A percentile compares a stretch with the other conserved stretches of the same genome.
phyloP scores from a whole-genome alignment of 2,797 vertebrate species.

The Schizopygopsis malacanthus region DNA sequence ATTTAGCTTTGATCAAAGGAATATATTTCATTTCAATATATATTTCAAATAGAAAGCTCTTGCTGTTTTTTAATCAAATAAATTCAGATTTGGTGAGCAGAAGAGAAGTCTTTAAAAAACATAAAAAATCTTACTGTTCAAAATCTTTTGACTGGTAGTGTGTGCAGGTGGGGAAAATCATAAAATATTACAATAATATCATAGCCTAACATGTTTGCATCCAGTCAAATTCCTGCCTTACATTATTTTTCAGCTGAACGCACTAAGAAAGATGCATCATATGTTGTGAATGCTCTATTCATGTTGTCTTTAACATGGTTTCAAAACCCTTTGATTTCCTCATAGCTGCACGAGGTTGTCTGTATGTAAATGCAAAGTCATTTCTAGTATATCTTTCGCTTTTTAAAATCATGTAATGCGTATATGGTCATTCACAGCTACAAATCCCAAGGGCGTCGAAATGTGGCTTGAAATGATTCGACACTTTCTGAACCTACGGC shows the following conservation, averaged over 20 bases:
- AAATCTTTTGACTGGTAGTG: no score
- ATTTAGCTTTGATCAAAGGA: not conserved
- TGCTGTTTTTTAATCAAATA: not conserved
- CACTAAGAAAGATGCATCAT: not conserved
- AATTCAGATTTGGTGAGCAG: not conserved
- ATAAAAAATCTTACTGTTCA: no score
- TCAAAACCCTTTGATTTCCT: slow-evolving; percentile 10
- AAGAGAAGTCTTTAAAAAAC: not conserved
- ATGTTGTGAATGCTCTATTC: not conserved
- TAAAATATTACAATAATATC: not conserved
- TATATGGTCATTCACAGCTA: slow-evolving; percentile 63
- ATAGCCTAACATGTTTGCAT: not conserved
- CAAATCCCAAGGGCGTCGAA: slow-evolving; percentile 43
- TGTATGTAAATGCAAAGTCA: slow-evolving; percentile 51
- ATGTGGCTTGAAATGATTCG: slow-evolving; percentile 27
- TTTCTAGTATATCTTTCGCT: slow-evolving; percentile 27
- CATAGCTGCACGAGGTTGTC: not conserved
- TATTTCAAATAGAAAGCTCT: not conserved
- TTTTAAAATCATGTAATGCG: slow-evolving; percentile 28
- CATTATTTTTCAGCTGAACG: not conserved
- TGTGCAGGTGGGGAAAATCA: not conserved
- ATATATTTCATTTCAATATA: not conserved
- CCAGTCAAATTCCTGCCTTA: not conserved
- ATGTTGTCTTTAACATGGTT: not conserved
- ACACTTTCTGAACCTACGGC: slow-evolving; percentile 31